phyloP scores from a whole-genome alignment of 1,140 invertebrate species.

The Dinoponera quadriceps region DNA sequence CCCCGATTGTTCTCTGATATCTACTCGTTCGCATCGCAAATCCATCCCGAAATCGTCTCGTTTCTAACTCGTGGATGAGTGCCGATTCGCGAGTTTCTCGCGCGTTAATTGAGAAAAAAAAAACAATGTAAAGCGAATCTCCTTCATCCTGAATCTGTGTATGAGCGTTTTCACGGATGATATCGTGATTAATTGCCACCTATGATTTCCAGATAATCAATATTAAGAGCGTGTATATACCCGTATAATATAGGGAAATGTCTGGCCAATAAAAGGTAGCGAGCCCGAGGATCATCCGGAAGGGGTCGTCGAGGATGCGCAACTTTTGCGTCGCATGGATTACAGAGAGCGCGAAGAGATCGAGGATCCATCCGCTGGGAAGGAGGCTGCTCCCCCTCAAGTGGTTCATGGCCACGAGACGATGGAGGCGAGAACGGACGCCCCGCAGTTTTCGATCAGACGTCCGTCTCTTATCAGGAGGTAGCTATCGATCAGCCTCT shows the following conservation, averaged over 20 bases:
- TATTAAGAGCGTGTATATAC: neutral
- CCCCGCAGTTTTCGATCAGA: conserved; percentile 36
- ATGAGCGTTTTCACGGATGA: no score
- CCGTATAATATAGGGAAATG: conserved; percentile 73
- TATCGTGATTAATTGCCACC: neutral
- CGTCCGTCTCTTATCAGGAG: conserved; percentile 66
- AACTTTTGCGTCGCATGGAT: conserved; percentile 27
- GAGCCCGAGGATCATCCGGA: conserved; percentile 52
- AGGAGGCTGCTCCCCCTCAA: neutral
- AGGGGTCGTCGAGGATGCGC: conserved; percentile 6
- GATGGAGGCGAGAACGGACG: conserved; percentile 69
- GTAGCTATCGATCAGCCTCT: conserved; percentile 50
- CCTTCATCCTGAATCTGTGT: no score
- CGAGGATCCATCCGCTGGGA: conserved; percentile 37
- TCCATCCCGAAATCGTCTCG: neutral
- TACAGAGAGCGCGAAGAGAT: conserved; percentile 57
- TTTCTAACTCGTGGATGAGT: neutral
- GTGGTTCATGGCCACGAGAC: conserved; percentile 26
- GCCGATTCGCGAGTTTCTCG: neutral
- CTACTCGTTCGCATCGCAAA: neutral
- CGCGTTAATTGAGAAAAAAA: neutral
- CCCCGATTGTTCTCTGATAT: neutral
- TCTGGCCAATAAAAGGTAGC: conserved; percentile 54
- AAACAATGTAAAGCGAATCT: neutral
- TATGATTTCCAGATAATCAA: neutral